phyloP scores from a whole-genome alignment of 2,797 vertebrate genomes.

The Silurus aristotelis region DNA sequence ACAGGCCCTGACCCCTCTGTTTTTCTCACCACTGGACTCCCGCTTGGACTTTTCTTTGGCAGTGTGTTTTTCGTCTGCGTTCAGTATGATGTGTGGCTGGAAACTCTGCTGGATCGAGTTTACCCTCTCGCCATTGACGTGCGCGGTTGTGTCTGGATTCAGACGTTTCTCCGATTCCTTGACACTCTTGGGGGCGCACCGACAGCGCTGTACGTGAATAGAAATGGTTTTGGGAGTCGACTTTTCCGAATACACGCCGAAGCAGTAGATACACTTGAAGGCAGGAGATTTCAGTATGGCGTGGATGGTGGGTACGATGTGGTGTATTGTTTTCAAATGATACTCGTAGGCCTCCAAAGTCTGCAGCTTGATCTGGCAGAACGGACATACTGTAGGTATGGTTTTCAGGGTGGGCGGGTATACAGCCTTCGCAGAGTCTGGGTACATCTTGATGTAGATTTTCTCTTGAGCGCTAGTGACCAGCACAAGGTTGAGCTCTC shows the following conservation, averaged over 20 bases:
- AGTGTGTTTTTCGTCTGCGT: conserved; percentile 37
- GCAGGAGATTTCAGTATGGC: conserved; percentile 83
- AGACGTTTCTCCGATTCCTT: conserved; percentile 62
- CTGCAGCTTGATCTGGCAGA: conserved; percentile 76
- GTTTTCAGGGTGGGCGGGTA: conserved; percentile 49
- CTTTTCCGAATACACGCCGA: conserved; percentile 85
- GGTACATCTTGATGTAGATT: conserved; percentile 81
- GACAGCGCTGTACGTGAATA: conserved; percentile 82
- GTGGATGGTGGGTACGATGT: conserved; percentile 85
- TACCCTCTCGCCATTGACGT: conserved; percentile 36
- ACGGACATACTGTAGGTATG: conserved; percentile 73
- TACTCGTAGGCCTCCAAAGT: conserved; percentile 73
- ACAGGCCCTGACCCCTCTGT: conserved; percentile 54
- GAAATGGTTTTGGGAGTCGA: conserved; percentile 82
- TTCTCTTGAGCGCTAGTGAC: conserved; percentile 69
- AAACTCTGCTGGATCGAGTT: conserved; percentile 34
- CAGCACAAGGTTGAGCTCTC: conserved; percentile 79
- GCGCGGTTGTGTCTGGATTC: conserved; percentile 55
- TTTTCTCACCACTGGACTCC: conserved; percentile 67
- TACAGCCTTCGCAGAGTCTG: conserved; percentile 62
- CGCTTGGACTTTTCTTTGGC: conserved; percentile 57
- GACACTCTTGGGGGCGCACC: conserved; percentile 80
- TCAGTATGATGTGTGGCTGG: conserved; percentile 41
- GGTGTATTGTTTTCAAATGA: conserved; percentile 82
- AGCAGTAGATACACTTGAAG: conserved; percentile 89